A percentile compares a stretch with the other conserved stretches of the same genome.
phyloP scores from a whole-genome alignment of 2,113 vertebrate genomes.

The Silurus glanis region DNA sequence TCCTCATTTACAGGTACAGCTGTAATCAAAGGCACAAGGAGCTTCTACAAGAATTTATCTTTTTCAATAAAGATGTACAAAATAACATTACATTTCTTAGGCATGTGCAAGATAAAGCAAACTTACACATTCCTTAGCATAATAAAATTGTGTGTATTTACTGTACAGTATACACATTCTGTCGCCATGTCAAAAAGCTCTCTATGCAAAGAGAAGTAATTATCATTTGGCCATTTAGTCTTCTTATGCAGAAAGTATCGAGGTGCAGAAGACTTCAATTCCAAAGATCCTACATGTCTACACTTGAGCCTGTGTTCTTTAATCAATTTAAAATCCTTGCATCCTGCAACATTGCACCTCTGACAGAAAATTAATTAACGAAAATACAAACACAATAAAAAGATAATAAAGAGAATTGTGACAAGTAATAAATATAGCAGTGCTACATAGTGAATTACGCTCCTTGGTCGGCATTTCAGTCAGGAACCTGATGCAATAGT shows the following conservation, averaged over 20 bases:
- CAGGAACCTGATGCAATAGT: slow-evolving; percentile 73
- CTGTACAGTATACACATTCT: slow-evolving; percentile 61
- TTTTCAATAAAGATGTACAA: slow-evolving; percentile 84
- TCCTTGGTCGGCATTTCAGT: slow-evolving; percentile 62
- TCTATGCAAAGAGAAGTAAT: slow-evolving; percentile 67
- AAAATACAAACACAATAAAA: slow-evolving; percentile 51
- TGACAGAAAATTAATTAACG: slow-evolving; percentile 40
- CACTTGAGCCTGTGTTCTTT: slow-evolving; percentile 63
- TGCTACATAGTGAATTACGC: slow-evolving; percentile 69
- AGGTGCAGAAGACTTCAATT: slow-evolving; percentile 64
- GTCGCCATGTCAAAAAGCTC: slow-evolving; percentile 59
- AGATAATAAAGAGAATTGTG: slow-evolving; percentile 63
- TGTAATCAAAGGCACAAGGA: slow-evolving; percentile 85
- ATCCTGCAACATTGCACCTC: slow-evolving; percentile 65
- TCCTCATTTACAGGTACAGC: slow-evolving; percentile 81
- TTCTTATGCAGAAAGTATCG: slow-evolving; percentile 74
- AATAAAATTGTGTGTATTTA: slow-evolving; percentile 66
- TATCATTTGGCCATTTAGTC: slow-evolving; percentile 73
- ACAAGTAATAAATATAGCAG: slow-evolving; percentile 75
- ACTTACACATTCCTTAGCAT: slow-evolving; percentile 73
- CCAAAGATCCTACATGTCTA: slow-evolving; percentile 22
- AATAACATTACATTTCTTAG: slow-evolving; percentile 84
- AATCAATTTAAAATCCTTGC: slow-evolving; percentile 65
- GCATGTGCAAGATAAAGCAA: slow-evolving; percentile 83
- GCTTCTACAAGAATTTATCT: slow-evolving; percentile 77